These are phyloP conservation scores for Pachymerium ferrugineum DNA, from an alignment of 2,888 invertebrate genomes.

Conservation along the genomic window DNA sequence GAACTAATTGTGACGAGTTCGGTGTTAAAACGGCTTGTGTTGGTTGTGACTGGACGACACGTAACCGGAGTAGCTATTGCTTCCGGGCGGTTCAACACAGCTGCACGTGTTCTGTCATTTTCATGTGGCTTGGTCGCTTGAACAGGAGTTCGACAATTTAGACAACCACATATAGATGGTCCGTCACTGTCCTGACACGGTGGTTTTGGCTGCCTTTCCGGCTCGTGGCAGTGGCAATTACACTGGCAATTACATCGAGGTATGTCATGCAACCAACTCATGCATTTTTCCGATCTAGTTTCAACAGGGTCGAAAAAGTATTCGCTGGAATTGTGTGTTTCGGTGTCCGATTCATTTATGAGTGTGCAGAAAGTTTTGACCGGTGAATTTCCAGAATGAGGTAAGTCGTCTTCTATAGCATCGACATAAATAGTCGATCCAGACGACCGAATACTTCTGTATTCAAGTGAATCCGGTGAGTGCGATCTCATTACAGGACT, in stretches of 20 bases:
- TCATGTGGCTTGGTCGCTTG: too few relatives aligned
- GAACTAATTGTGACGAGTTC: too few relatives aligned
- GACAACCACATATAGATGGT: neutral
- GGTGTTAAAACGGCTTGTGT: too few relatives aligned
- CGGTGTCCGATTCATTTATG: neutral
- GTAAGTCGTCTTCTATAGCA: neutral
- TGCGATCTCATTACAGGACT: neutral
- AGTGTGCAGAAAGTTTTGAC: neutral
- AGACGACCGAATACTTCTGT: neutral
- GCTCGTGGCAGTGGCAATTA: too few relatives aligned
- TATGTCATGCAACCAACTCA: neutral
- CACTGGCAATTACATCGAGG: neutral
- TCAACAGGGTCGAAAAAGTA: neutral
- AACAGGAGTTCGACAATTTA: neutral
- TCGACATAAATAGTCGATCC: neutral
- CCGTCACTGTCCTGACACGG: neutral
- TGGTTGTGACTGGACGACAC: too few relatives aligned
- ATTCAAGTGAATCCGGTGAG: neutral
- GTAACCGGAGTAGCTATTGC: too few relatives aligned
- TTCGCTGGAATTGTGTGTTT: neutral
- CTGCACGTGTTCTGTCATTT: too few relatives aligned
- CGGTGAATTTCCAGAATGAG: too few relatives aligned
- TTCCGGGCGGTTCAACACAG: too few relatives aligned
- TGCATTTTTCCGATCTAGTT: neutral
- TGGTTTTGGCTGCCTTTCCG: neutral